Base-by-base conservation (phyloP, 2,797 vertebrate genomes). In the Sebastes vulpes region DNA sequence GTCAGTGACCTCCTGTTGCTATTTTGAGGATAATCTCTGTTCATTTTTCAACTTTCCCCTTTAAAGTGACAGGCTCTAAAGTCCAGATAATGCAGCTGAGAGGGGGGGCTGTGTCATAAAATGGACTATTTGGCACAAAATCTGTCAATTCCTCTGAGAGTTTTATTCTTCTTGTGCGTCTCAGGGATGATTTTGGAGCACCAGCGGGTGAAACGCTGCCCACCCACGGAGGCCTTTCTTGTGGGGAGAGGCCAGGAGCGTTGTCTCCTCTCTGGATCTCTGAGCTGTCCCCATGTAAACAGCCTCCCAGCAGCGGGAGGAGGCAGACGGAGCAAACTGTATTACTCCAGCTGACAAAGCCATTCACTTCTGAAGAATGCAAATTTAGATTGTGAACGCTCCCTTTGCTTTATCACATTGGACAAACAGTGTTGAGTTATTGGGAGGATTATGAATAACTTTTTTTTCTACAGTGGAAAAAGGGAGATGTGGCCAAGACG, bases 381-480 rank as follows among this genome's bases (percentile, higher is more conserved):
- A 89, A 88, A 93, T 94, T 87, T 89, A 93, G 92, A 95, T 92
- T 92, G 82, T 73, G 82, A 91, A 83, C 74, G 84, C 91, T 92
- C 87, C 75, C 85, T 87, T 87, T 84, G 85, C 88, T 89, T 91
- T 93, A 92, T 93, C 91, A 77, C 89, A 38, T 82, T 90, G 85
- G 86, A 94, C 90, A 94, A 93, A 94, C 93, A 94, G 79, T 73
- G 75, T 80, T 93, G 93, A 94, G 81, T 95, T 95, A 95, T 93
- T 90, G 90, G 90, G 79, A 87, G 88, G 89, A 96, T 95, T 95
- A 93, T 92, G 93, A 95, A 94, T 93, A 92, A 88, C 83, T 81
- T 85, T 91, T 48, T 89, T 89, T 92, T 89, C 81, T 77, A 9
- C 89, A 94, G 92, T 95, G 95, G 95, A 95, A 96, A 95, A 95